Conservation (phyloP, 2,888 invertebrate species). For the Drosophila subsilvestris region DNA sequence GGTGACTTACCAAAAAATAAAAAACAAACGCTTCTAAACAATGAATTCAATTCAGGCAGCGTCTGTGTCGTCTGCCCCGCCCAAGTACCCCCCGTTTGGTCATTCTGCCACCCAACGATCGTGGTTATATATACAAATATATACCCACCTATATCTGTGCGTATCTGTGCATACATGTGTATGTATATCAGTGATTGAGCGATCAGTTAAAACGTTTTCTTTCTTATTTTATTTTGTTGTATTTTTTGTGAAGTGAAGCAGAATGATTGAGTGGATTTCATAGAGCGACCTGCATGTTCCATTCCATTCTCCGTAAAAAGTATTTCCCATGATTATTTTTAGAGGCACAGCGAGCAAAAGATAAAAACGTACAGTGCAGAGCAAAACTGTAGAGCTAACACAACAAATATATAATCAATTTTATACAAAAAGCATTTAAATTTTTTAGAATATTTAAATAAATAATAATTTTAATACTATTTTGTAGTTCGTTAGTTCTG, state of each 20-base stretch:
- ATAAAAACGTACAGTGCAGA: conserved; percentile 50
- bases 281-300: conserved; percentile 55
- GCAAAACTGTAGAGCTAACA: conserved; percentile 3
- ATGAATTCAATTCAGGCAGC: conserved; percentile 48
- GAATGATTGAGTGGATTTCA: conserved; percentile 77
- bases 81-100: background rate
- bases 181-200: conserved; percentile 73
- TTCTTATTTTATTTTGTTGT: conserved; percentile 26
- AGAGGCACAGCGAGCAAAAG: conserved; percentile 47
- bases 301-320: conserved; percentile 43
- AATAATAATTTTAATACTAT: background rate
- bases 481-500: background rate
- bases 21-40: conserved; percentile 22
- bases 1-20: conserved; percentile 40
- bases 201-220: conserved; percentile 72
- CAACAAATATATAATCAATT: background rate
- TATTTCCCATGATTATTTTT: conserved; percentile 48
- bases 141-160: background rate
- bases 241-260: conserved; percentile 55
- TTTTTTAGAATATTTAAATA: too few relatives aligned
- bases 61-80: conserved; percentile 1
- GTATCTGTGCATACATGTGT: conserved; percentile 19
- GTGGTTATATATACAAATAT: conserved; percentile 15
- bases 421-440: background rate
- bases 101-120: conserved; percentile 41